Base-by-base conservation (phyloP, 2,888 invertebrate species). In the Drosophila putrida region DNA sequence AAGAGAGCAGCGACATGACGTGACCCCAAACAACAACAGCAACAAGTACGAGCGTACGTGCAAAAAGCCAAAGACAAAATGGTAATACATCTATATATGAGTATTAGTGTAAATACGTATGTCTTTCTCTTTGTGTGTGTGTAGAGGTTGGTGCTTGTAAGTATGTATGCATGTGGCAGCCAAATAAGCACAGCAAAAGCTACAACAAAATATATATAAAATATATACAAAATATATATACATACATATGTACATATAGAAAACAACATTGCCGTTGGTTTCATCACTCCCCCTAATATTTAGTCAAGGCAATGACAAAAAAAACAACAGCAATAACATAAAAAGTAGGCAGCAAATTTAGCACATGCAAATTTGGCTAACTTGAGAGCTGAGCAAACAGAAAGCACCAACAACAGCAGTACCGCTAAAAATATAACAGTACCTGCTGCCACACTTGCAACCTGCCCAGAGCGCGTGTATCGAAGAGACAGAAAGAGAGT, bases 11-110 rank as follows among this genome's bases (percentile, higher is more conserved):
- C 59, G 51, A 68, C 64, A 79, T 84, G 82, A 87, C 88, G 79
- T 84, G 84, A 83, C 87, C 87, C 73, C 85, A 84, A 84, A 81
- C 82, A 82, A 83, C 87, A 82, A 82, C 82, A 84, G 83, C 83
- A 83, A 87, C 88, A 83, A 83, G 83, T 83, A 71, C 75, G 71
- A 87, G 75, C 82, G 84, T 82, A 84, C 84, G 84, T 84, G 87
- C 84, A 81, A 87, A 87, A 87, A 51, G 53, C 54, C 60, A 77
- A 75, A 66, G 54, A 85, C 75, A 84, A 68, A 69, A 74, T 76
- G 63, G 60, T 66, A 80, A 77, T 25, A 50, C 10, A 63, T 31
- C 36, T 44, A 57, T 9, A 43, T 33, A 49, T 44, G n/a, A 38
- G n/a, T 28, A 13, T 11, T 11, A 20, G 8, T 15, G 10, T 35